These are phyloP conservation scores for Tribolium madens DNA, from an alignment of 1,140 invertebrate genomes.

Conservation along the genomic window DNA sequence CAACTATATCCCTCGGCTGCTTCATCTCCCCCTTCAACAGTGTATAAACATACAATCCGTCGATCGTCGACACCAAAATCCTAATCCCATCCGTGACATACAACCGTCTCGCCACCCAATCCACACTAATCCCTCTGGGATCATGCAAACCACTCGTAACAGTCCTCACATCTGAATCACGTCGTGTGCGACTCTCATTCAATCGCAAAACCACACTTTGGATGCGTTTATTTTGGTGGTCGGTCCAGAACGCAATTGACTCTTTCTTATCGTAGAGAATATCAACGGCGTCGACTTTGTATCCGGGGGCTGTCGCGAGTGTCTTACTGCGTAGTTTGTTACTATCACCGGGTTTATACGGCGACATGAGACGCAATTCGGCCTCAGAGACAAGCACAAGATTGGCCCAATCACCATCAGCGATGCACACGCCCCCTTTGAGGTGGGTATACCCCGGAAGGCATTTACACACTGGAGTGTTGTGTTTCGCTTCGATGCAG, in stretches of 20 bases:
- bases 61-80: slow-evolving; percentile 73
- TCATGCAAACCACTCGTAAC: slow-evolving; percentile 67
- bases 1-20: slow-evolving; percentile 74
- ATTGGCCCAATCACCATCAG: slow-evolving; percentile 70
- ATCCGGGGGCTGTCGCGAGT: slow-evolving; percentile 59
- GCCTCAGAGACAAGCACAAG: slow-evolving; percentile 75
- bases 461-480: slow-evolving; percentile 75
- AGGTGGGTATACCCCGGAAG: slow-evolving; percentile 73
- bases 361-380: slow-evolving; percentile 73
- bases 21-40: slow-evolving; percentile 71
- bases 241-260: slow-evolving; percentile 69
- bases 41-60: slow-evolving; percentile 71
- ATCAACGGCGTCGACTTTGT: slow-evolving; percentile 70
- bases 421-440: slow-evolving; percentile 69
- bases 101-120: slow-evolving; percentile 79
- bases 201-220: slow-evolving; percentile 61
- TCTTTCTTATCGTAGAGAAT: slow-evolving; percentile 66
- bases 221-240: slow-evolving; percentile 68
- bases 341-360: slow-evolving; percentile 71
- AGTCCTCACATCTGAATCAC: slow-evolving; percentile 57
- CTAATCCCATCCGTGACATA: slow-evolving; percentile 80
- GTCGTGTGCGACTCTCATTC: slow-evolving; percentile 54
- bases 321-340: slow-evolving; percentile 61
- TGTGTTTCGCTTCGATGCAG: slow-evolving; percentile 77
- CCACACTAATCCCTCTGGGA: slow-evolving; percentile 82